A percentile compares a stretch with the other conserved stretches of the same genome.
phyloP scores from a whole-genome alignment of 1,140 invertebrate species.

The Drosophila orosa region DNA sequence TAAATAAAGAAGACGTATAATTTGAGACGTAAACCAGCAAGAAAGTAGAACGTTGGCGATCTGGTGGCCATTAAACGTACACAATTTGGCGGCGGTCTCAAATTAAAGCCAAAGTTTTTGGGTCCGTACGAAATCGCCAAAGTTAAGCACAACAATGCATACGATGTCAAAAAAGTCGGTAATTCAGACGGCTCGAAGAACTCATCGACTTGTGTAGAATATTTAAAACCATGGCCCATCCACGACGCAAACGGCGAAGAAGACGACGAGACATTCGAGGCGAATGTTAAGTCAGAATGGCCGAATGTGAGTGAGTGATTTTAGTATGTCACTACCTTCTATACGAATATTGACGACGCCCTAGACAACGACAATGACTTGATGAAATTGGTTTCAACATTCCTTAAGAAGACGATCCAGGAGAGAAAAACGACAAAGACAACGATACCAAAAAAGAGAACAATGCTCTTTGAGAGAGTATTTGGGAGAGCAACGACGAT shows the following conservation, averaged over 20 bases:
- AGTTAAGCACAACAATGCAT: not conserved
- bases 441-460: too few species aligned
- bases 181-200: not conserved
- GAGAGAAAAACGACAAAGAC: too few species aligned
- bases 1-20: conserved; percentile 21
- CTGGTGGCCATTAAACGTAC: not conserved
- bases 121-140: not conserved
- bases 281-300: conserved; percentile 12
- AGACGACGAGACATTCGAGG: conserved; percentile 5
- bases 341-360: too few species aligned
- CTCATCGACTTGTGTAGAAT: not conserved
- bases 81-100: not conserved
- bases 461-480: too few species aligned
- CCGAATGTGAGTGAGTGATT: conserved; percentile 4
- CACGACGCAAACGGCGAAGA: not conserved
- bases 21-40: conserved; percentile 5
- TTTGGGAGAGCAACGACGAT: too few species aligned
- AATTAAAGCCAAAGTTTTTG: not conserved
- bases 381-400: too few species aligned
- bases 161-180: conserved; percentile 1
- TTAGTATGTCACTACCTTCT: not conserved
- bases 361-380: too few species aligned
- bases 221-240: not conserved
- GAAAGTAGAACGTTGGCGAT: not conserved
- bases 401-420: too few species aligned